phyloP scores from a whole-genome alignment of 2,113 vertebrate species.

The Mesoclemmys tuberculata region DNA sequence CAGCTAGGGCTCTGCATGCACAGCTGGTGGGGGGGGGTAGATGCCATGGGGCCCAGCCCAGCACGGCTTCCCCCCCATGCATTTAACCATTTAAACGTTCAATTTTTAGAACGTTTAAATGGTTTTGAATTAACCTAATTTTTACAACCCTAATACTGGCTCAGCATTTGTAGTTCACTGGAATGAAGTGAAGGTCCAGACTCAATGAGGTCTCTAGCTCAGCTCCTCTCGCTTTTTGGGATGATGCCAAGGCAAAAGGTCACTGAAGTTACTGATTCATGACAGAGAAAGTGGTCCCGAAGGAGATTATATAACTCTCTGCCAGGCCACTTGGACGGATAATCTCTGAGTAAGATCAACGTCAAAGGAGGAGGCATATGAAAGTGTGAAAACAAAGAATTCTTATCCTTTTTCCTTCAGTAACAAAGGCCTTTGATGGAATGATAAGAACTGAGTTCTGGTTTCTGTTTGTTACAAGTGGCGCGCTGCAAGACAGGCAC shows the following conservation, averaged over 20 bases:
- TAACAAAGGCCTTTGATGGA: accelerated
- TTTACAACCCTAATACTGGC: no score
- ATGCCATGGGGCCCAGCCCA: no score
- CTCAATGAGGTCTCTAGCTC: background rate
- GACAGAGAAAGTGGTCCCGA: accelerated
- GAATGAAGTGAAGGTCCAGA: background rate
- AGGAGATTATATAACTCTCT: background rate
- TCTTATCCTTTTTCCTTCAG: no score
- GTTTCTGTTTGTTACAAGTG: background rate
- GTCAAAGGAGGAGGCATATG: accelerated
- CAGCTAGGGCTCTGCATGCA: no score
- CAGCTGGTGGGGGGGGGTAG: no score
- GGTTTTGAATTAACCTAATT: no score
- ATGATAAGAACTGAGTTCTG: background rate
- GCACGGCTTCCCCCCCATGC: no score
- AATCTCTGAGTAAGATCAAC: background rate
- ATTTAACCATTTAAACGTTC: no score
- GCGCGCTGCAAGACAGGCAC: background rate
- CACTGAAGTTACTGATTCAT: background rate
- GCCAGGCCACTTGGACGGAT: background rate
- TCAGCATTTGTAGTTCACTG: background rate
- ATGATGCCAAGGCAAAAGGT: background rate
- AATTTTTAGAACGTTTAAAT: no score
- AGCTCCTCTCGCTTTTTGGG: accelerated
- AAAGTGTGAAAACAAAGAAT: background rate